Percentiles rank a stretch among this genome's conserved stretches.
Evolutionary conservation across 1,140 invertebrate genomes (phyloP).

Genomic region (Ridgeia piscesae): DNA sequence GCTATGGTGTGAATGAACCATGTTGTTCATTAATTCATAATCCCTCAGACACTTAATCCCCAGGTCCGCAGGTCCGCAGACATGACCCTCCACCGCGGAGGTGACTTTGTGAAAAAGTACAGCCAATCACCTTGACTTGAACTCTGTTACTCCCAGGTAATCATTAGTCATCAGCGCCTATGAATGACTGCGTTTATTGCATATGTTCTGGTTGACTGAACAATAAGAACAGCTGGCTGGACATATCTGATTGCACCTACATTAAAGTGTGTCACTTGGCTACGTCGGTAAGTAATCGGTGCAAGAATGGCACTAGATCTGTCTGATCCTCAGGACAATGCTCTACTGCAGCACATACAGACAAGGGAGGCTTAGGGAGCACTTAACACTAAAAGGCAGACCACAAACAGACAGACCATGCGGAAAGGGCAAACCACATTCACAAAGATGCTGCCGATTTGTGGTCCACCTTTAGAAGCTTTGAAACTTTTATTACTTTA

Average conservation of each 20-base stretch:
- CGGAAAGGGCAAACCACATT: no score
- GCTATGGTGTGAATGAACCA: background rate
- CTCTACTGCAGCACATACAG: background rate
- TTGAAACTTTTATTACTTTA: no score
- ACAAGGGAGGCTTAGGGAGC: background rate
- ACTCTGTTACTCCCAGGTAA: background rate
- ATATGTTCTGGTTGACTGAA: background rate
- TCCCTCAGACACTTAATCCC: background rate
- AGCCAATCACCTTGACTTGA: background rate
- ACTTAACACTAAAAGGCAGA: no score
- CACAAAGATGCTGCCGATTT: no score
- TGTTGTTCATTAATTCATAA: background rate
- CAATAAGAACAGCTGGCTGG: background rate
- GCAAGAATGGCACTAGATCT: background rate
- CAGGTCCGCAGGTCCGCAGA: background rate
- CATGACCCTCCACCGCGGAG: background rate
- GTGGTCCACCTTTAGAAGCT: no score
- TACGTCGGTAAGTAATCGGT: background rate
- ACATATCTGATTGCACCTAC: background rate
- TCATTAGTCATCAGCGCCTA: background rate
- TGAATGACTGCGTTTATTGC: background rate
- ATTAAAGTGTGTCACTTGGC: background rate
- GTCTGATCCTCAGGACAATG: background rate
- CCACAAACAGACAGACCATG: no score
- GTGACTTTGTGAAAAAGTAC: background rate